Evolutionary conservation across 1,140 invertebrate genomes (phyloP).

Genomic region (Caenorhabditis brenneri): DNA sequence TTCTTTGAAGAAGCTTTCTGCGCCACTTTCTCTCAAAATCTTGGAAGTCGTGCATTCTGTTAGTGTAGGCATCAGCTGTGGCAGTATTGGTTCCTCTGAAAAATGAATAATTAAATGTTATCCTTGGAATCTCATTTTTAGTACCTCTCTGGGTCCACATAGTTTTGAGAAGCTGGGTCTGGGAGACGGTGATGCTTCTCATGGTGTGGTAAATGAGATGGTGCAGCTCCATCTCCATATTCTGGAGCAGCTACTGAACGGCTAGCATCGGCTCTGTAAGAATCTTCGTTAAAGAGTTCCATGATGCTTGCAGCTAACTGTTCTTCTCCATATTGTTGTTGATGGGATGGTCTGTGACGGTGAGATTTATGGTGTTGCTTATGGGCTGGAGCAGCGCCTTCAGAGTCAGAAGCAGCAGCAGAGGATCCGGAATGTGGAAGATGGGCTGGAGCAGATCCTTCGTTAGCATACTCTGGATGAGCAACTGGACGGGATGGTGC

Average conservation of each 20-base stretch:
- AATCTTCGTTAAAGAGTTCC: too few relatives aligned
- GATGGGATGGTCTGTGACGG: neutral
- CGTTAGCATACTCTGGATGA: neutral
- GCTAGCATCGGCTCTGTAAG: neutral
- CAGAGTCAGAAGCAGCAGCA: neutral
- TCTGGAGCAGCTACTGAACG: neutral
- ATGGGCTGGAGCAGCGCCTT: neutral
- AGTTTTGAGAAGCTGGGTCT: constrained; percentile 4
- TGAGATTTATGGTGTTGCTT: neutral
- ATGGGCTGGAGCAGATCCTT: constrained; percentile 13
- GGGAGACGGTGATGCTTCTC: neutral
- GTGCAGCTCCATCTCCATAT: neutral
- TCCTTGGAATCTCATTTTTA: neutral
- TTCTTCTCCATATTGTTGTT: neutral
- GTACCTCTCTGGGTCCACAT: constrained; percentile 7
- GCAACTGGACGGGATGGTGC: neutral
- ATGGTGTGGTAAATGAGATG: neutral
- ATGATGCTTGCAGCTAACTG: too few relatives aligned
- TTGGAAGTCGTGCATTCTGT: constrained; percentile 18
- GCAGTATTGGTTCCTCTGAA: neutral
- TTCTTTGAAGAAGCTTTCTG: constrained; percentile 28
- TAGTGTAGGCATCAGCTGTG: neutral
- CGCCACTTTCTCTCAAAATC: constrained; percentile 39
- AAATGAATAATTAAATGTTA: neutral
- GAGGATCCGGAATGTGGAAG: neutral